A percentile compares a stretch with the other conserved stretches of the same genome.
These are phyloP conservation scores for Cerceris ruficornis DNA, from an alignment of 2,888 invertebrate species.

Conservation along the genomic window DNA sequence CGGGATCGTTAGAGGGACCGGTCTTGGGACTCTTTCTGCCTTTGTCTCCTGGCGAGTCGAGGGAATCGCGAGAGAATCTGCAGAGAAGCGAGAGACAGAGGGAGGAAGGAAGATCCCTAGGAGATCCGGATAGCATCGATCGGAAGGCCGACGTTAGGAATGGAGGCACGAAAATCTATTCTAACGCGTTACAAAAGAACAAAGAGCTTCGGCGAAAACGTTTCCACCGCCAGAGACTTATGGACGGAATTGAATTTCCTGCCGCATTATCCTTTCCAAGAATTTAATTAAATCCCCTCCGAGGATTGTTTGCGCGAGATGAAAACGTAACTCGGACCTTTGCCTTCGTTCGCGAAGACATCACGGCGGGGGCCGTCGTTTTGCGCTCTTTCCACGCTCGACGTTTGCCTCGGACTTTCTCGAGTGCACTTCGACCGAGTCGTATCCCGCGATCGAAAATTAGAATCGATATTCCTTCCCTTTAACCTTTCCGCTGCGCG, in stretches of 20 bases:
- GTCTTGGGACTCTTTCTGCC: too few species aligned
- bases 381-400: too few species aligned
- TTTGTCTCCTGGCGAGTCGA: too few species aligned
- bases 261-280: conserved; percentile 30
- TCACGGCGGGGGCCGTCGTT: not conserved
- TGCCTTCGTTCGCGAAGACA: not conserved
- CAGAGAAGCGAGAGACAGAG: not conserved
- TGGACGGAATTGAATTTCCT: conserved; percentile 48
- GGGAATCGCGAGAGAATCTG: too few species aligned
- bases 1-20: not conserved
- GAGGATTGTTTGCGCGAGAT: conserved; percentile 9
- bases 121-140: not conserved
- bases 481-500: too few species aligned
- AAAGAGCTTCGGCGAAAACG: conserved; percentile 30
- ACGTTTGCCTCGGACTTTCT: too few species aligned
- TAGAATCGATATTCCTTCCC: too few species aligned
- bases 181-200: conserved; percentile 11
- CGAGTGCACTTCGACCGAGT: too few species aligned
- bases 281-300: conserved; percentile 56
- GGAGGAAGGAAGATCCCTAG: not conserved
- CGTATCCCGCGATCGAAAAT: too few species aligned
- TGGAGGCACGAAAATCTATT: conserved; percentile 1
- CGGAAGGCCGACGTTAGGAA: not conserved
- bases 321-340: conserved; percentile 28
- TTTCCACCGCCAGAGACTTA: conserved; percentile 14